phyloP scores from a whole-genome alignment of 1,140 invertebrate species.

The Macrostomum lignano region DNA sequence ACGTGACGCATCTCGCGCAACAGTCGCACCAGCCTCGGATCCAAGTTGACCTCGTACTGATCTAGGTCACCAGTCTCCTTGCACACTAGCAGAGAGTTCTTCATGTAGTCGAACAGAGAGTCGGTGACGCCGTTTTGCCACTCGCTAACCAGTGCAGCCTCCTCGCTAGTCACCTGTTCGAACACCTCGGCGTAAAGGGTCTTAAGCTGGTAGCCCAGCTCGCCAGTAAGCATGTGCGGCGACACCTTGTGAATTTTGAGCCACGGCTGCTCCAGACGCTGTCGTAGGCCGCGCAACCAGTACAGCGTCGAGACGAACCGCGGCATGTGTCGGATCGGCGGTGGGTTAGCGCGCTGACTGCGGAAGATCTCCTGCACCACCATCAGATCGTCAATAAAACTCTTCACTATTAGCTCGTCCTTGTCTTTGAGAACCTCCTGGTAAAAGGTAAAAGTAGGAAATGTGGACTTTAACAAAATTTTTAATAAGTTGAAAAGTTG shows the following conservation, averaged over 20 bases:
- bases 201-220: conserved; percentile 21
- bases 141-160: not conserved
- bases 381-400: too few species aligned
- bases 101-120: conserved; percentile 1
- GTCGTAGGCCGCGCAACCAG: too few species aligned
- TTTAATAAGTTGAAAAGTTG: too few species aligned
- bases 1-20: conserved; percentile 22
- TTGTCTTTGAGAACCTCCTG: too few species aligned
- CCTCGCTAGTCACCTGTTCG: too few species aligned
- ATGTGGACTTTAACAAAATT: too few species aligned
- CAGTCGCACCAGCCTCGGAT: conserved; percentile 17
- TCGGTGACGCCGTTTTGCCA: not conserved
- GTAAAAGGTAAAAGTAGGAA: too few species aligned
- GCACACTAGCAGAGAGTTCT: conserved; percentile 19
- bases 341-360: too few species aligned
- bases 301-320: conserved; percentile 1
- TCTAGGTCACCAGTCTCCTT: conserved; percentile 16
- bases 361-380: too few species aligned
- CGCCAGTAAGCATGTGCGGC: conserved; percentile 21
- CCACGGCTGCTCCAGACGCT: not conserved
- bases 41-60: conserved; percentile 22
- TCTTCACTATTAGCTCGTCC: too few species aligned
- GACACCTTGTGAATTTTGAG: conserved; percentile 20
- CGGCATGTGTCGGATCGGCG: too few species aligned
- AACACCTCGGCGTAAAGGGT: conserved; percentile 15